Evolutionary conservation across 2,888 invertebrate genomes (phyloP).

Genomic region (Atrina japonica): DNA sequence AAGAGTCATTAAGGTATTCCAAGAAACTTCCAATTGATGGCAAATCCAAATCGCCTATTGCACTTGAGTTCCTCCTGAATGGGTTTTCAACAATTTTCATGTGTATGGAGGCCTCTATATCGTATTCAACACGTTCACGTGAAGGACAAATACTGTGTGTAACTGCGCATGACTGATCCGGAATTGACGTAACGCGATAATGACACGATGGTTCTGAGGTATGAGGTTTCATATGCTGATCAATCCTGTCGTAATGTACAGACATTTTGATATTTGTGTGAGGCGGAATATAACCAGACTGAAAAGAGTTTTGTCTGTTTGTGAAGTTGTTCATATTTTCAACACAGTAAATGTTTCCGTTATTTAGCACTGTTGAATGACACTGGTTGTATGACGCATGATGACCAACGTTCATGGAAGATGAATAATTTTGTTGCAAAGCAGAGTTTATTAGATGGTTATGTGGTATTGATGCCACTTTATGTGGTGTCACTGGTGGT

Average conservation of each 20-base stretch:
- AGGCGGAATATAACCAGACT: no score
- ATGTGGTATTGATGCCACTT: not conserved
- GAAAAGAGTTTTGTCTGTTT: no score
- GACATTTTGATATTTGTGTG: slow-evolving; percentile 45
- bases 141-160: slow-evolving; percentile 17
- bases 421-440: no score
- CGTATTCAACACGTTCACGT: slow-evolving; percentile 38
- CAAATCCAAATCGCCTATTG: slow-evolving; percentile 48
- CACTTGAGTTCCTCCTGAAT: not conserved
- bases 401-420: no score
- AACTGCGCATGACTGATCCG: slow-evolving; percentile 11
- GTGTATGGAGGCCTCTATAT: slow-evolving; percentile 55
- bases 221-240: not conserved
- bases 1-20: slow-evolving; percentile 62
- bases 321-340: no score
- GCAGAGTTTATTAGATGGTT: slow-evolving; percentile 1
- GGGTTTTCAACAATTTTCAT: slow-evolving; percentile 63
- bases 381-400: no score
- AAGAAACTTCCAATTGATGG: slow-evolving; percentile 67
- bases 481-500: slow-evolving; percentile 56
- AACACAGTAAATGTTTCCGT: no score
- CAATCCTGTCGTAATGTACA: slow-evolving; percentile 31
- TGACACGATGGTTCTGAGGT: not conserved
- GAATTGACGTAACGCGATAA: slow-evolving; percentile 11
- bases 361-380: no score